Evolutionary conservation across 1,140 invertebrate species (phyloP), one percentile per base, ranked within the genome.

Genomic region (Helicorthomorpha holstii): DNA sequence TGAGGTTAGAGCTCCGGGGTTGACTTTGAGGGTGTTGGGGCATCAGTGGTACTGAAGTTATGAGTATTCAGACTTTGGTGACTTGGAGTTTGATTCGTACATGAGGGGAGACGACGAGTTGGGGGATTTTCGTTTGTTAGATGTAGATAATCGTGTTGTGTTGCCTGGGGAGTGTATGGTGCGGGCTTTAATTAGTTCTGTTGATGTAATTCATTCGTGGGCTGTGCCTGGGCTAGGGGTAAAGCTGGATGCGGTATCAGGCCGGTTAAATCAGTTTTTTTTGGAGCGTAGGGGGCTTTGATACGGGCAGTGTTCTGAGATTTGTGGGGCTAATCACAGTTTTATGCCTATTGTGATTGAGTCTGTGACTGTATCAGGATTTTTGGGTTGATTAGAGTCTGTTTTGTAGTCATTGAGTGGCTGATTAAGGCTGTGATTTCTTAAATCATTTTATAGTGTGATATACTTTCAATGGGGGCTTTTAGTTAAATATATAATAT

Each of bases 261-360:
- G 78, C 0, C 75, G 78, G 38, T 60, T 82, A 64, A 82, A 81
- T 66, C 74, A 80, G 76, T n/a, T 78, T 63, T 64, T 63, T 57
- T 63, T 72, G 62, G 75, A 72, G 56, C 69, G 72, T 42, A 60
- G 73, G 29, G 77, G 79, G 45, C 55, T 79, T 59, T 79, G 72
- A 65, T 80, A 66, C 68, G 79, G 80, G 0, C 79, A 83, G 74
- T 83, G 80, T 34, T 34, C 29, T 34, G 29, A 34, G 29, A 34
- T 34, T 34, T 34, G 29, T 34, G 29, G 29, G 29, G 69, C 71
- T 50, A 82, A 83, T 67, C 80, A 83, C 68, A 77, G 74, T 51
- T 82, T 82, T 75, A 83, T 84, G 72, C 80, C 80, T 51, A 82
- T 82, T 75, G 68, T 72, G 53, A 62, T 81, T 61, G 75, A 81